Conservation (phyloP, 2,888 invertebrate species). For the Criorhina ranunculi region DNA sequence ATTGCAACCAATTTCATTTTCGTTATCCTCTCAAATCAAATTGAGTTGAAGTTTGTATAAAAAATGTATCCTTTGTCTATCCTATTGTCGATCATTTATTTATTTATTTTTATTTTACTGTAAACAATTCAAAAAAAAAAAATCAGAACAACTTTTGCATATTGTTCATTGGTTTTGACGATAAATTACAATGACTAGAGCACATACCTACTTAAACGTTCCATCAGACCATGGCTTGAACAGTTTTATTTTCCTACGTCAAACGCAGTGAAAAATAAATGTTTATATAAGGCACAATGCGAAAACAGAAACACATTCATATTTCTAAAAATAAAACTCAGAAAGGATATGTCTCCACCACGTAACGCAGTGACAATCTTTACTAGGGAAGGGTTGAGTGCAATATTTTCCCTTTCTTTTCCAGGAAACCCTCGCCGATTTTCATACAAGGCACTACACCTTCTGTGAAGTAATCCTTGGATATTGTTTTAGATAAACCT, state of each 20-base stretch:
- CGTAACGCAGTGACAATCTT: conserved; percentile 3
- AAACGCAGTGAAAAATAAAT: conserved; percentile 37
- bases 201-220: conserved; percentile 27
- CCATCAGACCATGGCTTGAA: conserved; percentile 29
- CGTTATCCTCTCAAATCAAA: conserved; percentile 48
- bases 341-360: conserved; percentile 37
- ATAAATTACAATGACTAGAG: conserved; percentile 48
- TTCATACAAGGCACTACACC: conserved; percentile 48
- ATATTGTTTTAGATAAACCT: conserved; percentile 73
- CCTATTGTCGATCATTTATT: conserved; percentile 5
- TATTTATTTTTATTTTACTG: conserved; percentile 20
- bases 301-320: conserved; percentile 8
- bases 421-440: conserved; percentile 22
- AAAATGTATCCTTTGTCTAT: conserved; percentile 42
- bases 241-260: conserved; percentile 29
- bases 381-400: neutral
- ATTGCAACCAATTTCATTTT: conserved; percentile 56
- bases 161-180: conserved; percentile 23
- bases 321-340: conserved; percentile 13
- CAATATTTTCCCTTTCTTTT: conserved; percentile 12
- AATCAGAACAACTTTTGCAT: conserved; percentile 19
- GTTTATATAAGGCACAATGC: conserved; percentile 24
- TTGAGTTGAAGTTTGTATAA: conserved; percentile 51
- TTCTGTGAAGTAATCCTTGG: conserved; percentile 67
- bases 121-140: conserved; percentile 6